These are phyloP conservation scores for Dendrolimus houi DNA, from an alignment of 2,888 invertebrate genomes.

Conservation along the genomic window DNA sequence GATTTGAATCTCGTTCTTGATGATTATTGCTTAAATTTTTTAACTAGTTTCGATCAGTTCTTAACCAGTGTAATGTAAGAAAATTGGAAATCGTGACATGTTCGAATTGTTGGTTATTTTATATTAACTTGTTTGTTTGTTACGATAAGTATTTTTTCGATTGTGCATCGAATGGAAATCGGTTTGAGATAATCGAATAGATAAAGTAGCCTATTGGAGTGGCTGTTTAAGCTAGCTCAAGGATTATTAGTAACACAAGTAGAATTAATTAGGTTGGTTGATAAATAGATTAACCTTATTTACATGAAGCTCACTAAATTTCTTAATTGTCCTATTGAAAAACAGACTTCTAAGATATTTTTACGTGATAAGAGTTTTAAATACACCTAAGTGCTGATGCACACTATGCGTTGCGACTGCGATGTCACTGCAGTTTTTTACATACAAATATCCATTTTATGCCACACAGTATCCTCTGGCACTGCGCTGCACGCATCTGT, in stretches of 20 bases:
- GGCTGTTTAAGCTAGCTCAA: neutral
- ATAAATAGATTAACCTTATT: neutral
- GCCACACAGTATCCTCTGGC: too few species aligned
- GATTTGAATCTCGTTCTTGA: too few species aligned
- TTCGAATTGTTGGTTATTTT: neutral
- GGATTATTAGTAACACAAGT: neutral
- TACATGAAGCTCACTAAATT: neutral
- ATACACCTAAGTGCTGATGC: too few species aligned
- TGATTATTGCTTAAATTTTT: too few species aligned
- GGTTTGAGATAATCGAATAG: neutral
- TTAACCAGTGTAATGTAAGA: neutral
- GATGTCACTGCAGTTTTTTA: too few species aligned
- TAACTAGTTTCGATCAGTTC: too few species aligned
- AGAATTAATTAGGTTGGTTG: neutral
- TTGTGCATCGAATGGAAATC: neutral
- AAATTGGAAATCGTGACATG: neutral
- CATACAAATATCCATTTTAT: too few species aligned
- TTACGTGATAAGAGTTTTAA: too few species aligned
- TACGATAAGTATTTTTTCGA: neutral
- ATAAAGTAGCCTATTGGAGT: neutral
- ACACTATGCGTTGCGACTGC: too few species aligned
- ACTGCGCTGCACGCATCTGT: too few species aligned
- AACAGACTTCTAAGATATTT: neutral
- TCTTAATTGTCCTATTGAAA: neutral
- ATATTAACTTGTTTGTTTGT: neutral